Base-by-base conservation (phyloP, 2,888 invertebrate genomes). In the Synanthedon vespiformis region DNA sequence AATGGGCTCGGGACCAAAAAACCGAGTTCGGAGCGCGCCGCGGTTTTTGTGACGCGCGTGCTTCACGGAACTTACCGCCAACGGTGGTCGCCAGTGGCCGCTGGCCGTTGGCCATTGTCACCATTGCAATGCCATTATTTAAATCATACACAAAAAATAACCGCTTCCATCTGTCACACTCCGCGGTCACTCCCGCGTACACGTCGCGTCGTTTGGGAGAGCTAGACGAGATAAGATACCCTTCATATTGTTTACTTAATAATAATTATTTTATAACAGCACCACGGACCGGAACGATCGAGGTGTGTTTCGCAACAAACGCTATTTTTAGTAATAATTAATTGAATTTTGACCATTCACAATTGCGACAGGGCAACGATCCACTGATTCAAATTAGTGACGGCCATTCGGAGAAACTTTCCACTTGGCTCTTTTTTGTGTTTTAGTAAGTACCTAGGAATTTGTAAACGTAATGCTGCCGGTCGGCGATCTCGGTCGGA, bases 41-140 rank as follows among this genome's bases (percentile, higher is more conserved):
- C 55, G 51, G 61, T 72, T 73, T 72, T 74, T 72, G 63, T 70
- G 59, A 40, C 63, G 79, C 74, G 79, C 80, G 80, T 81, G 80
- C 76, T 70, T 77, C 82, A 79, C 77, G 81, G 61, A 61, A 58
- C 62, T 58, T 61, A 55, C 52, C 27, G 40, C 54, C 52, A 54
- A 6, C 57, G 52, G 53, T 55, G 53, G 55, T 55, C 48, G 49
- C 44, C 53, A 53, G 51, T 53, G 51, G 34, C 34, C 8, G 34
- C 34, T 40, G 51, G 14, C 49, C 54, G 55, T 40, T 49, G 51
- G 48, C 48, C 40, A 22, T 22, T 22, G 22, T 22, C 44, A n/a
- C 40, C 34, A 34, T 50, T 40, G 50, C 40, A 34, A 40, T 41
- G 50, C 61, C 57, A 57, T 62, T 72, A 75, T 74, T 76, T 70